Evolutionary conservation across 2,888 invertebrate species (phyloP), one percentile per base, ranked within the genome.

Genomic region (Andrena fulva): DNA sequence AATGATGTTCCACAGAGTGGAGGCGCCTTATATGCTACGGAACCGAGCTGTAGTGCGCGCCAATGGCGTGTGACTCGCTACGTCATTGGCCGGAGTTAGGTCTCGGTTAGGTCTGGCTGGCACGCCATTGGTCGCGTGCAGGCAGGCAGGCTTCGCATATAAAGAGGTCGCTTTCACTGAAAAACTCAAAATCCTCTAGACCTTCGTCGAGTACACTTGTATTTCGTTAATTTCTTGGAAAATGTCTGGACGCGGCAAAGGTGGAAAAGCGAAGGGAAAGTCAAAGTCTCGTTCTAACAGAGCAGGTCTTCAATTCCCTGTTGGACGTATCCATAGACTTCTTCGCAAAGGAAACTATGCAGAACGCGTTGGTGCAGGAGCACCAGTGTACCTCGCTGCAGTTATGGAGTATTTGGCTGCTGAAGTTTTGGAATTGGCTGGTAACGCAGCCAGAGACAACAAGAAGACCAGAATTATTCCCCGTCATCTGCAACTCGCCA

Each of bases 361-460:
- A 0, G 95, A 95, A 84, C 94, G 96, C 1, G 94, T 96, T 27
- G 95, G 96, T 50, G 94, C 94, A 42, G 95, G 95, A 1, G 95
- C 95, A 2, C 94, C 95, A 0, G 95, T 96, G 0, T 96, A 95
- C 80, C 87, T 96, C 35, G 94, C 95, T 0, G 95, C 95, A 33
- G 96, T 96, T 0, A 94, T 96, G 91, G 96, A 96, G 88, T 96
- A 96, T 89, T 90, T 96, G 60, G 96, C 96, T 12, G 96, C 96
- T 85, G 97, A 97, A 94, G 95, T 96, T 16, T 90, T 96, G 76
- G 96, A 96, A 89, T 94, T 96, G 93, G 95, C 96, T 16, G 96
- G 96, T 12, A 96, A 96, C 87, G 96, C 96, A 31, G 96, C 96
- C 0, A 92, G 95, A 63, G 96, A 97, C 90, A 97, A 97, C 93